Percentiles rank a stretch among this genome's conserved stretches.
Conservation (phyloP, 2,797 vertebrate genomes). For the Phoebastria nigripes region DNA sequence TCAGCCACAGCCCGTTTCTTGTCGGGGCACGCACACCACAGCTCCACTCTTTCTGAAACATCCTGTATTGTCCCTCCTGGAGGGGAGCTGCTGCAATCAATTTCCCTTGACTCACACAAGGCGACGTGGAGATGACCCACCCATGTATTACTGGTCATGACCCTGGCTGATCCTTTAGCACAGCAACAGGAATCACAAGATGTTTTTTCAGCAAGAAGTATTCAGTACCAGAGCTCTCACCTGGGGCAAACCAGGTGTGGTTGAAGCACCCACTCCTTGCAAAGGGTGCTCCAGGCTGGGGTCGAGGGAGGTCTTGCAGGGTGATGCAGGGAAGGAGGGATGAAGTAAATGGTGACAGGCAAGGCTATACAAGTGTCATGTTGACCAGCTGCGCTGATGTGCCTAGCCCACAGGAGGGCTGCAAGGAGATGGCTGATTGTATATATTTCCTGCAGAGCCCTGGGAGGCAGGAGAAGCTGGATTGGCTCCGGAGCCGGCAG, state of each 20-base stretch:
- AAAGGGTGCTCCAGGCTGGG: background rate
- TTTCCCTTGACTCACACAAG: background rate
- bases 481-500: background rate
- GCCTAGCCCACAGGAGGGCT: background rate
- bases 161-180: background rate
- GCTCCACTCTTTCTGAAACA: background rate
- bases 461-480: background rate
- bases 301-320: background rate
- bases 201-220: background rate
- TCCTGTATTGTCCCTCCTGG: background rate
- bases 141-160: rapidly evolving
- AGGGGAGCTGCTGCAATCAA: background rate
- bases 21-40: background rate
- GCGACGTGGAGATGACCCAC: background rate
- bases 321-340: background rate
- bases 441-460: background rate
- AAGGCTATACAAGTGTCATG: rapidly evolving
- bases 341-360: background rate
- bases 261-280: background rate
- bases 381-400: background rate
- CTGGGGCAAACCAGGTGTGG: background rate
- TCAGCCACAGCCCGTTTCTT: background rate
- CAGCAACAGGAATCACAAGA: background rate
- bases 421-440: rapidly evolving
- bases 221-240: rapidly evolving